These are phyloP conservation scores for Phalacrocorax aristotelis DNA, from an alignment of 2,113 vertebrate genomes.

Conservation along the genomic window DNA sequence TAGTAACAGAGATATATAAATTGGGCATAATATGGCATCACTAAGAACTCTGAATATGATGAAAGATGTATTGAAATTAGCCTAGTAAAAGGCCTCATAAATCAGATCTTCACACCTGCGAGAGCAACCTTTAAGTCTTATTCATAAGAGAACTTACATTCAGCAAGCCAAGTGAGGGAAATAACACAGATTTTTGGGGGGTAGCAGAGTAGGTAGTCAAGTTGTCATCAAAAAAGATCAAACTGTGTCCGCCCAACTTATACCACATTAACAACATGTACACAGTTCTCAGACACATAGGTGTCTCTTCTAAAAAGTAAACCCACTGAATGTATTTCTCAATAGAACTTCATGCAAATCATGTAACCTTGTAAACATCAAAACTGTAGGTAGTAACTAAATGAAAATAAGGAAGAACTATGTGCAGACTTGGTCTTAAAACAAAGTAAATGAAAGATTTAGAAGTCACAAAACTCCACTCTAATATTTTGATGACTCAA, in stretches of 20 bases:
- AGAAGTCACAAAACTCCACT: background rate
- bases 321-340: background rate
- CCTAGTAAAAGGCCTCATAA: slow-evolving; percentile 56
- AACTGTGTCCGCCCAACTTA: background rate
- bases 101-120: slow-evolving; percentile 17
- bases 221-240: background rate
- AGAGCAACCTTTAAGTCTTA: slow-evolving; percentile 20
- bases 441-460: background rate
- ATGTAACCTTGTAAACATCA: background rate
- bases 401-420: background rate
- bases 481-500: background rate
- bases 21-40: slow-evolving; percentile 19
- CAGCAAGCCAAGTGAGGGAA: background rate
- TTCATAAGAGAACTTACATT: background rate
- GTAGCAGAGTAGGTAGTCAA: background rate
- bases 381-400: background rate
- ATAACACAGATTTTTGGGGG: background rate
- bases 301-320: background rate
- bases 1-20: slow-evolving; percentile 4
- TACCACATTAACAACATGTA: background rate
- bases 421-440: background rate
- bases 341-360: background rate
- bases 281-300: background rate
- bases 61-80: slow-evolving; percentile 60
- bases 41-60: background rate